Percentiles rank a stretch among this genome's conserved stretches.
These are phyloP conservation scores for Pseudococcus longispinus DNA, from an alignment of 2,888 invertebrate genomes.

Conservation along the genomic window DNA sequence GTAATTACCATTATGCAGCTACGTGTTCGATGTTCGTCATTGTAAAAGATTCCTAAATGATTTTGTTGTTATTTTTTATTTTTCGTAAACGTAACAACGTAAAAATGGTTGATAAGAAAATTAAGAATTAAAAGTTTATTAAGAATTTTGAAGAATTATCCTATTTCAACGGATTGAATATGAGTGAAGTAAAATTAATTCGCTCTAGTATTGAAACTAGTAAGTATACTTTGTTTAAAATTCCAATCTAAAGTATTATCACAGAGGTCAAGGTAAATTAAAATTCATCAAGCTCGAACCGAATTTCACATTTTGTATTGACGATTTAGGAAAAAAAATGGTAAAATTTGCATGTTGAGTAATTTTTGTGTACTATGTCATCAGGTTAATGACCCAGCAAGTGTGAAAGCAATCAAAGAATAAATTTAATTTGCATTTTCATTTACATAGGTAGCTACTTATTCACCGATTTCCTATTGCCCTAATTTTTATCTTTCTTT, in stretches of 20 bases:
- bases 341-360: background rate
- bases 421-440: slow-evolving; percentile 34
- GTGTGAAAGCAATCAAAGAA: background rate
- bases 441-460: slow-evolving; percentile 12
- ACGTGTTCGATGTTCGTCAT: background rate
- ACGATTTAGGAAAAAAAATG: background rate
- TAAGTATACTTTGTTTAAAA: background rate
- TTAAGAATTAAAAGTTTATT: background rate
- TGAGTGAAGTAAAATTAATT: background rate
- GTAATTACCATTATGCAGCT: background rate
- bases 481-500: slow-evolving; percentile 13
- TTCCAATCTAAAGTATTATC: background rate
- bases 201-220: background rate
- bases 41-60: background rate
- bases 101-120: background rate
- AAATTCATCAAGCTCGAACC: background rate
- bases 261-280: slow-evolving; percentile 35
- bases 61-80: background rate
- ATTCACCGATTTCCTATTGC: slow-evolving; percentile 40
- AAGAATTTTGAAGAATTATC: background rate
- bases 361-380: background rate
- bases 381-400: background rate
- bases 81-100: background rate
- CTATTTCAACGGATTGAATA: background rate
- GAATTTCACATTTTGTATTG: background rate